These are phyloP conservation scores for Chorisops tibialis DNA, from an alignment of 2,888 invertebrate genomes.

Conservation along the genomic window DNA sequence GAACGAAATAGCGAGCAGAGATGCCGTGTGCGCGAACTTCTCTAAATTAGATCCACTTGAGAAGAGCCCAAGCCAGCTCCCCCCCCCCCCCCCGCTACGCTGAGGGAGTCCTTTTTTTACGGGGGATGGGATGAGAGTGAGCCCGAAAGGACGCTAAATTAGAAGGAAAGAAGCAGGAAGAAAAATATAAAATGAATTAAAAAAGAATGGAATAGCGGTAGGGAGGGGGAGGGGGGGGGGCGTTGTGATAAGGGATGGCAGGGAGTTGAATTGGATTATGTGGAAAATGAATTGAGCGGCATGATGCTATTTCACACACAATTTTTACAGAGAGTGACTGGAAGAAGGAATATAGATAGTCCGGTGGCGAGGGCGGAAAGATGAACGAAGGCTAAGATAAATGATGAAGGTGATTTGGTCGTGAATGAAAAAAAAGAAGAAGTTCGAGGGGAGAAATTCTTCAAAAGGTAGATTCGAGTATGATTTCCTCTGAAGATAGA, in stretches of 20 bases:
- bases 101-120: not conserved
- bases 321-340: too few species aligned
- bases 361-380: not conserved
- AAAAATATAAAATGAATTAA: not conserved
- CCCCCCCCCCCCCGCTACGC: not conserved
- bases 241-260: not conserved
- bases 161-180: not conserved
- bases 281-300: too few species aligned
- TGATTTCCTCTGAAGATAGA: too few species aligned
- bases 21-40: constrained; percentile 5
- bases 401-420: not conserved
- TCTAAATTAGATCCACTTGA: constrained; percentile 21
- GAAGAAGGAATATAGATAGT: not conserved
- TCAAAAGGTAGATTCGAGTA: too few species aligned
- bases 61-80: not conserved
- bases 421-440: too few species aligned
- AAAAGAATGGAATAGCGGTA: not conserved
- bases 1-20: too few species aligned
- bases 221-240: not conserved
- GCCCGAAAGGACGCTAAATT: not conserved
- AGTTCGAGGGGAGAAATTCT: too few species aligned
- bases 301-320: too few species aligned
- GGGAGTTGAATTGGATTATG: too few species aligned
- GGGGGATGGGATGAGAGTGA: not conserved
- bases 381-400: not conserved